phyloP scores from a whole-genome alignment of 2,113 vertebrate species.

The Mesitornis unicolor region DNA sequence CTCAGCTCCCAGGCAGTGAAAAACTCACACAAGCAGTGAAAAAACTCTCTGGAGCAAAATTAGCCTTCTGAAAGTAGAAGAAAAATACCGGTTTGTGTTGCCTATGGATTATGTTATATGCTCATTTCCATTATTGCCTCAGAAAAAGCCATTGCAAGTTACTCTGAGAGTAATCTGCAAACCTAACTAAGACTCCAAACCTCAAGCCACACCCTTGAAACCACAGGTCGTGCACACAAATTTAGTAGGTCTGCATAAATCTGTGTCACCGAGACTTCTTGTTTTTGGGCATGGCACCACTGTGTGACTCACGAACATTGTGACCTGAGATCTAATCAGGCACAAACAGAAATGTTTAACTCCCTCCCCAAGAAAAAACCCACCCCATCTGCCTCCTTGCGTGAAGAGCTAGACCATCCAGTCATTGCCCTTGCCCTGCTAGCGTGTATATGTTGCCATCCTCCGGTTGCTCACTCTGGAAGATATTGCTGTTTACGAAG shows the following conservation, averaged over 20 bases:
- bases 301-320: background rate
- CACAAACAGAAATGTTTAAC: background rate
- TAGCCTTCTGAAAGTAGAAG: background rate
- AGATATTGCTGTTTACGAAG: background rate
- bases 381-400: background rate
- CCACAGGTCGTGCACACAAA: background rate
- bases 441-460: background rate
- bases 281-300: background rate
- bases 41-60: background rate
- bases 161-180: background rate
- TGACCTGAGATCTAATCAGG: background rate
- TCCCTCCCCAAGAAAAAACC: background rate
- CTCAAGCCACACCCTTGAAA: background rate
- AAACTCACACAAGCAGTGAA: background rate
- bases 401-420: background rate
- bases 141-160: background rate
- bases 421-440: background rate
- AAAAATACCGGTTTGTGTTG: background rate
- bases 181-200: background rate
- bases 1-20: background rate
- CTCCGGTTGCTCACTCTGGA: background rate
- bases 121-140: background rate
- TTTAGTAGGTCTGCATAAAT: constrained; percentile 4
- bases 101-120: background rate
- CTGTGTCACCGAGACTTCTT: background rate